Percentiles rank a stretch among this genome's conserved stretches.
Evolutionary conservation across 2,113 vertebrate species (phyloP).

Genomic region (Glareola pratincola): DNA sequence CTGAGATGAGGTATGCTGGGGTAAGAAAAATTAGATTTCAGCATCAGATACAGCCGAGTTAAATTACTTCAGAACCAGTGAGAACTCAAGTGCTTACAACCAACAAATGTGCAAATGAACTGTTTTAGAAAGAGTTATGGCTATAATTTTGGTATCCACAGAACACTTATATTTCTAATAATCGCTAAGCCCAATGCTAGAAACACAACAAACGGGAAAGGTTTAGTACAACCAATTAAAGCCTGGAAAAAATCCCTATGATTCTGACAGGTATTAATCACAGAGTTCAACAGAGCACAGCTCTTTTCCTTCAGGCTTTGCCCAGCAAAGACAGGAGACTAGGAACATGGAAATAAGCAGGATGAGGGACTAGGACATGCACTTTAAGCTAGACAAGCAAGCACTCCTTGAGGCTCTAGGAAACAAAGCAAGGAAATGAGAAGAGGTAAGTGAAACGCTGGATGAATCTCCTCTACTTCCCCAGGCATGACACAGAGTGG

Average conservation of each 20-base stretch:
- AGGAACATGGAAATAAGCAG: not conserved
- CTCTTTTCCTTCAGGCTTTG: constrained; percentile 1
- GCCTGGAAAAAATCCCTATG: not conserved
- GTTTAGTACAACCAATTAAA: not conserved
- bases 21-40: constrained; percentile 68
- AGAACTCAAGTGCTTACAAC: not conserved
- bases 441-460: not conserved
- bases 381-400: not conserved
- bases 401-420: not conserved
- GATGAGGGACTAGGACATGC: not conserved
- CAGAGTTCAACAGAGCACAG: not conserved
- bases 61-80: constrained; percentile 33
- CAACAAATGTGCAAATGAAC: not conserved
- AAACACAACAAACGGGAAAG: not conserved
- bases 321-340: constrained; percentile 10
- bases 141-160: not conserved
- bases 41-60: constrained; percentile 56
- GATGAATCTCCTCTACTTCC: not conserved
- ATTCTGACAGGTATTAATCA: not conserved
- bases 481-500: not conserved
- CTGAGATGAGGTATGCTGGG: constrained; percentile 94
- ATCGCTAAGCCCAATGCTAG: not conserved
- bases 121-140: not conserved
- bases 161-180: not conserved
- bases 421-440: not conserved